phyloP scores from a whole-genome alignment of 2,888 invertebrate species.

The Nephrocerus scutellatus region DNA sequence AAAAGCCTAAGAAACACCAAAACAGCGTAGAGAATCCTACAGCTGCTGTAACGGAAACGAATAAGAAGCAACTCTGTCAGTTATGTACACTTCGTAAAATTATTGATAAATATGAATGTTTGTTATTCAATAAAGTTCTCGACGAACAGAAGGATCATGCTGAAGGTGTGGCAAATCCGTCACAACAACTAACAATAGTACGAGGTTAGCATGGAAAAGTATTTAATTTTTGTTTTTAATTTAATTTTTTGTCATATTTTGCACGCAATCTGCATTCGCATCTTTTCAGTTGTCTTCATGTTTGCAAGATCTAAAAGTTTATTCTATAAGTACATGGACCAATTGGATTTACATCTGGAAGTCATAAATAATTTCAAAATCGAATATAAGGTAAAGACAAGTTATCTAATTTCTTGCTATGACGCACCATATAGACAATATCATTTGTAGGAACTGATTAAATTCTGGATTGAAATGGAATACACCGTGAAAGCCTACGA shows the following conservation, averaged over 20 bases:
- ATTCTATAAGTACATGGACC: conserved; percentile 15
- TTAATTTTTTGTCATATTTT: background rate
- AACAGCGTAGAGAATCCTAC: background rate
- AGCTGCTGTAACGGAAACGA: conserved; percentile 6
- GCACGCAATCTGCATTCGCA: too few species aligned
- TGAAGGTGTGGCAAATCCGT: conserved; percentile 58
- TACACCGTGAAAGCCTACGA: conserved; percentile 55
- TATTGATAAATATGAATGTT: conserved; percentile 50
- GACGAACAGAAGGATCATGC: conserved; percentile 49
- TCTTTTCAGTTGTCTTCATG: conserved; percentile 41
- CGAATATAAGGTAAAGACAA: too few species aligned
- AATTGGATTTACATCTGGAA: conserved; percentile 34
- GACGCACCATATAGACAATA: conserved; percentile 60
- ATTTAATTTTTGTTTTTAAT: background rate
- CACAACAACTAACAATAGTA: conserved; percentile 24
- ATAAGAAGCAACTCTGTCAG: conserved; percentile 34
- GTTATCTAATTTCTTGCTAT: too few species aligned
- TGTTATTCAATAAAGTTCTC: conserved; percentile 51
- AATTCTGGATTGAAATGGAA: conserved; percentile 46
- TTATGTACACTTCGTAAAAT: conserved; percentile 48
- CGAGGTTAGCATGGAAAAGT: too few species aligned
- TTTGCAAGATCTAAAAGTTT: conserved; percentile 43
- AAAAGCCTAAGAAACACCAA: too few species aligned
- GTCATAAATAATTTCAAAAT: too few species aligned
- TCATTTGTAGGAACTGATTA: conserved; percentile 43